phyloP scores from a whole-genome alignment of 1,140 invertebrate genomes.

The Papilio polytes region DNA sequence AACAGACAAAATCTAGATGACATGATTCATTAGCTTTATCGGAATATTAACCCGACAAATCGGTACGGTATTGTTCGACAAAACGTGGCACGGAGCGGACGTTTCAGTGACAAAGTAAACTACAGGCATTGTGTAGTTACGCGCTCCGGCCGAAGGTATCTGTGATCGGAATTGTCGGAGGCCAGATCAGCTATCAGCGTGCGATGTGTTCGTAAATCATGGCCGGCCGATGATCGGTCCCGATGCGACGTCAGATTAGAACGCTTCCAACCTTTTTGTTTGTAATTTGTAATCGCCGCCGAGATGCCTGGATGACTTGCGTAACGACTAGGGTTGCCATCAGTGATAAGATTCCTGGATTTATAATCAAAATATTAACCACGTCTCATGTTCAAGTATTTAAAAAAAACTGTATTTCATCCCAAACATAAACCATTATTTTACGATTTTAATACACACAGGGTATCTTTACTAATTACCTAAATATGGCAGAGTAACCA shows the following conservation, averaged over 20 bases:
- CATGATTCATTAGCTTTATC: conserved; percentile 8
- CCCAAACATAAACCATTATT: too few relatives aligned
- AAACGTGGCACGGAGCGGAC: conserved; percentile 9
- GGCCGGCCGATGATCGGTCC: conserved; percentile 76
- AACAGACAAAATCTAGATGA: background rate
- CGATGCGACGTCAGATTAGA: conserved; percentile 79
- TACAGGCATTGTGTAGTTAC: conserved; percentile 12
- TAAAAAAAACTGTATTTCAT: too few relatives aligned
- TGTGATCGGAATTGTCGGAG: conserved; percentile 67
- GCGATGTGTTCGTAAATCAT: conserved; percentile 76
- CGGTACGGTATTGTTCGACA: background rate
- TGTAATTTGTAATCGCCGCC: conserved; percentile 72
- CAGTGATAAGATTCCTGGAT: background rate
- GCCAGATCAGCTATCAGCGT: conserved; percentile 72
- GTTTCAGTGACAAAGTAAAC: conserved; percentile 29
- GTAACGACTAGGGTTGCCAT: conserved; percentile 39
- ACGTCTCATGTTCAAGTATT: background rate
- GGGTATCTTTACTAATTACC: too few relatives aligned
- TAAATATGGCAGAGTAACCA: too few relatives aligned
- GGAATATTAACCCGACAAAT: background rate
- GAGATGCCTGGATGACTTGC: conserved; percentile 76
- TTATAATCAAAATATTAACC: background rate
- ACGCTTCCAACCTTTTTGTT: conserved; percentile 76
- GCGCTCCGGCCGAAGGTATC: conserved; percentile 22
- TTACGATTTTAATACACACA: too few relatives aligned